A percentile compares a stretch with the other conserved stretches of the same genome.
Evolutionary conservation across 1,140 invertebrate species (phyloP).

Genomic region (Hyles euphorbiae): DNA sequence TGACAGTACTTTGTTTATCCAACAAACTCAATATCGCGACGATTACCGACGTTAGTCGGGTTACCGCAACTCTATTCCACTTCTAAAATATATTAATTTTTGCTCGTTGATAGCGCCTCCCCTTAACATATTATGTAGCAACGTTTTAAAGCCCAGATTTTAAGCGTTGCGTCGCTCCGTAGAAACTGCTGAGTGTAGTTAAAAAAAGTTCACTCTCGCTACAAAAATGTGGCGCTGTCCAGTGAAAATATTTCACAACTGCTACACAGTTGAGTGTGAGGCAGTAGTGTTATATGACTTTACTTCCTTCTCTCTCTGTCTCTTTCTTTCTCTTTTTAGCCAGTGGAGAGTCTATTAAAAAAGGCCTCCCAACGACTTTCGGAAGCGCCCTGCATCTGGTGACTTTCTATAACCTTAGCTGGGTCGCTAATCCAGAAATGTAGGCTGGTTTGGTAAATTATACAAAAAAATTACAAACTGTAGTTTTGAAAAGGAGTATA

Average conservation of each 20-base stretch:
- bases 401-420: background rate
- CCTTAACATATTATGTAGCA: slow-evolving; percentile 18
- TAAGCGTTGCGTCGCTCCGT: slow-evolving; percentile 34
- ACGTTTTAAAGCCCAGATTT: slow-evolving; percentile 42
- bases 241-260: slow-evolving; percentile 11
- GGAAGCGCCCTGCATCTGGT: background rate
- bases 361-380: no score
- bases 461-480: no score
- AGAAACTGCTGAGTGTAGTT: slow-evolving; percentile 36
- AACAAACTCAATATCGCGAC: no score
- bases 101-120: background rate
- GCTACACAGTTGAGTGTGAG: background rate
- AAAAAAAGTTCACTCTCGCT: slow-evolving; percentile 30
- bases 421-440: no score
- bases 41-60: no score
- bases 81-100: no score
- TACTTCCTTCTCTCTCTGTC: no score
- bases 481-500: no score
- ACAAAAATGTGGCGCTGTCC: slow-evolving; percentile 21
- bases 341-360: background rate
- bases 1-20: no score
- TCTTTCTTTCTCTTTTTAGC: no score
- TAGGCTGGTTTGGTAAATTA: no score
- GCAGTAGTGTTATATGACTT: background rate
- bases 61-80: no score